Percentiles rank a stretch among this genome's conserved stretches.
Conservation (phyloP, 2,113 vertebrate genomes). For the Gopherus evgoodei region DNA sequence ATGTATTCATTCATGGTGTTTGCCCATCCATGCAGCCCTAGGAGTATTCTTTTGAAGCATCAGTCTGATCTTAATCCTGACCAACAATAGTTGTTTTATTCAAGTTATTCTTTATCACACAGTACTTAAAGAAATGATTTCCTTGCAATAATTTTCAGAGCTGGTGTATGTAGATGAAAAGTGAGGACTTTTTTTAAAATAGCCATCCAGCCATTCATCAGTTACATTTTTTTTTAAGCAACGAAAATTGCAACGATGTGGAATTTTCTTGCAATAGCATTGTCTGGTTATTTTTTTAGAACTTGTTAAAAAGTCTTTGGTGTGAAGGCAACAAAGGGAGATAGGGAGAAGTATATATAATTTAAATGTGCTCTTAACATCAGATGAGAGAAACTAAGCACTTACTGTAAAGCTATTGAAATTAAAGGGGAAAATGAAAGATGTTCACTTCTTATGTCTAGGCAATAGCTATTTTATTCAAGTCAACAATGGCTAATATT, state of each 20-base stretch:
- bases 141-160: slow-evolving; percentile 2
- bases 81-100: slow-evolving; percentile 63
- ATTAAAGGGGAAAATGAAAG: neutral
- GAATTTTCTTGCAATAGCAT: slow-evolving; percentile 6
- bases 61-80: slow-evolving; percentile 63
- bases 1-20: slow-evolving; percentile 73
- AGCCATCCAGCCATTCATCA: slow-evolving; percentile 10
- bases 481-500: neutral
- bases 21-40: slow-evolving; percentile 64
- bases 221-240: slow-evolving; percentile 44
- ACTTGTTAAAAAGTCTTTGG: neutral
- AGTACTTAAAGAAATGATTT: slow-evolving; percentile 47
- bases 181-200: neutral
- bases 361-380: neutral
- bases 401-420: slow-evolving; percentile 31
- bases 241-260: slow-evolving; percentile 20
- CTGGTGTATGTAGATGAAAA: neutral
- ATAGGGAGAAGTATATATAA: neutral
- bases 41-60: slow-evolving; percentile 59
- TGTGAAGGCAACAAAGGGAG: slow-evolving; percentile 5
- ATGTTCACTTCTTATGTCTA: neutral
- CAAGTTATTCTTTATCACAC: slow-evolving; percentile 29
- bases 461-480: neutral
- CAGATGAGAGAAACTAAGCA: slow-evolving; percentile 21
- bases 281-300: slow-evolving; percentile 19